These are phyloP conservation scores for Phenganax marumi DNA, from an alignment of 92 coral and sea anemone genomes.

Conservation along the genomic window DNA sequence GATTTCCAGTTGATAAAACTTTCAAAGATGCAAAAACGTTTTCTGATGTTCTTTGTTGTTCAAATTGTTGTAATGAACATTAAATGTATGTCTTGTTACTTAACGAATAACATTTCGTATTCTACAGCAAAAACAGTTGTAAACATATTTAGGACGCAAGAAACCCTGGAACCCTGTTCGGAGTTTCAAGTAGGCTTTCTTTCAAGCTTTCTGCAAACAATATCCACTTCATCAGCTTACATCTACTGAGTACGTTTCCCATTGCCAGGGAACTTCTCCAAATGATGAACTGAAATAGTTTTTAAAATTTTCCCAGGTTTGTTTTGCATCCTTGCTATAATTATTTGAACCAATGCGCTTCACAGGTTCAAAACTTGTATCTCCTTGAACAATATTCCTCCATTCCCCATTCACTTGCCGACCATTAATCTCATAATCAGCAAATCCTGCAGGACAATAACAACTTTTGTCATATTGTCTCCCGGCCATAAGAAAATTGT, in stretches of 20 bases:
- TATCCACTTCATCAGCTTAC: neutral
- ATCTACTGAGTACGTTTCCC: constrained; percentile 18
- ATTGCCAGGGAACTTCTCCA: constrained; percentile 36
- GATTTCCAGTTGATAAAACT: neutral
- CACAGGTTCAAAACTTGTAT: constrained; percentile 15
- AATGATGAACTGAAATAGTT: constrained; percentile 8
- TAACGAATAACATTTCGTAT: neutral
- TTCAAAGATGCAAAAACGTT: neutral
- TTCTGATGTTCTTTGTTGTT: neutral
- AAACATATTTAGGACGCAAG: neutral
- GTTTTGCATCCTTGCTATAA: constrained; percentile 27
- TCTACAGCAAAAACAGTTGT: neutral
- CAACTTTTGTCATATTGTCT: constrained; percentile 11
- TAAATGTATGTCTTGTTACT: neutral
- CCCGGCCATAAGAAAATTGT: constrained; percentile 27
- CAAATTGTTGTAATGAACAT: neutral
- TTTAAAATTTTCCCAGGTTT: constrained; percentile 1
- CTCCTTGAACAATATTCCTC: constrained; percentile 20
- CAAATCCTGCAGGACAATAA: constrained; percentile 26
- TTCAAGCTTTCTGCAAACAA: too few relatives aligned
- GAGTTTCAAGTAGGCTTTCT: too few relatives aligned
- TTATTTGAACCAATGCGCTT: constrained; percentile 18
- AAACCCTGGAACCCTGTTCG: neutral
- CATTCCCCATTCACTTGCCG: constrained; percentile 21
- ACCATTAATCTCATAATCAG: constrained; percentile 31